Base-by-base conservation (phyloP, 2,113 vertebrate species). In the Labeo rohita region DNA sequence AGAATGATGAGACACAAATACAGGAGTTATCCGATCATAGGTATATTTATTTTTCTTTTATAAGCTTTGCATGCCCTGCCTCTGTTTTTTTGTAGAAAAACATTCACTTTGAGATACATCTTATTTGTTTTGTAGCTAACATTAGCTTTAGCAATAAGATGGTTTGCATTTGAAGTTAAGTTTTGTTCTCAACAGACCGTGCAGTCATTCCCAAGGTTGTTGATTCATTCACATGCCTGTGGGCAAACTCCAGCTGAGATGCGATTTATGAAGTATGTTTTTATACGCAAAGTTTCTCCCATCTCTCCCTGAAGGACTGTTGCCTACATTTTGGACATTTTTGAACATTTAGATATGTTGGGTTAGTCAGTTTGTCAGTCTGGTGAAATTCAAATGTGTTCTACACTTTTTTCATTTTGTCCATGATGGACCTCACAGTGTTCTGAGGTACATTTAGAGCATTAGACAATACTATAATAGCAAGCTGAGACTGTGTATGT, bases 401-500 rank as follows among this genome's bases (percentile, higher is more conserved):
- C 43, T 5, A 23, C 39, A 36, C 39, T 59, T 59, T 9, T 79
- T 16, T 59, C 5, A 56, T 0, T 7, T 59, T 59, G 5, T n/a
- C 18, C 5, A 43, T 36, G 13, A 56, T 36, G 28, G 13, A 78
- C 50, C 49, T 63, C 12, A 10, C 39, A 28, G 7, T 80, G 56
- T 28, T 63, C 0, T 65, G 78, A 7, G 10, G 34, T 78, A 21
- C 21, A 78, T 56, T 78, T 10, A 28, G 28, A 86, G 84, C 61
- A 21, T 73, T 81, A 21, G 6, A 59, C 28, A n/a, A 15, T 13
- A 74, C 23, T 21, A 43, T 49, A 28, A 52, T 34, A n/a, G 61
- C 21, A 39, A 76, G 10, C 45, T 52, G 39, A 23, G 10, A 36
- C 5, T 63, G 89, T n/a, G 66, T 81, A 39, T 73, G 45, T 59